Evolutionary conservation across 2,113 vertebrate genomes (phyloP), one percentile per base, ranked within the genome.

Genomic region (Merops nubicus): DNA sequence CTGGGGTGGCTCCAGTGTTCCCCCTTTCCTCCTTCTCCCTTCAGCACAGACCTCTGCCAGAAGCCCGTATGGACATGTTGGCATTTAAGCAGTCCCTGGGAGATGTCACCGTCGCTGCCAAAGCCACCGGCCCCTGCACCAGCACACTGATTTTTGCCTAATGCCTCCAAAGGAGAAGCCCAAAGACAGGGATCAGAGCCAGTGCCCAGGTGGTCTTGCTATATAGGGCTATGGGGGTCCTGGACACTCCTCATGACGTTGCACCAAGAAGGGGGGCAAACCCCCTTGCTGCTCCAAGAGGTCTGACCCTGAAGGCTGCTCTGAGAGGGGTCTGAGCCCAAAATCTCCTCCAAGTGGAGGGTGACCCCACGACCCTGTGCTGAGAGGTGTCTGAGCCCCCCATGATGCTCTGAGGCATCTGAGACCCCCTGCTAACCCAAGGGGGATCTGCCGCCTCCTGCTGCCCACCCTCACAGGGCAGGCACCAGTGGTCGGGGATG

Each of bases 11-110:
- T 73, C 54, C 69, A 22, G 7, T 34, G 43, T 40, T 18, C 11
- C 26, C 14, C 53, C 43, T 45, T 73, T 65, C 36, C 15, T 75
- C n/a, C 53, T 74, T 18, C 20, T 69, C 60, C 62, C 57, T 50
- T 21, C 78, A 74, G 54, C 29, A 77, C 54, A 80, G 21, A 60
- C 4, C 38, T 57, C 81, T 59, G 10, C 18, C 38, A 43, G 72
- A 67, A 63, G 48, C 42, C 57, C 0, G 0, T 17, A 53, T 0
- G 17, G 45, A 78, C 56, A 51, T 45, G 3, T 8, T 62, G 76
- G 36, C 31, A 54, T 19, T 18, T 0, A 1, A 73, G 33, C 33
- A 0, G 0, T 23, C 3, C 1, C 59, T 50, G 33, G 68, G 48
- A 73, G 34, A 64, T 60, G 68, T n/a, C 63, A 70, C 20, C 2